A percentile compares a stretch with the other conserved stretches of the same genome.
Evolutionary conservation across 2,888 invertebrate species (phyloP).

Genomic region (Oligia fasciuncula): DNA sequence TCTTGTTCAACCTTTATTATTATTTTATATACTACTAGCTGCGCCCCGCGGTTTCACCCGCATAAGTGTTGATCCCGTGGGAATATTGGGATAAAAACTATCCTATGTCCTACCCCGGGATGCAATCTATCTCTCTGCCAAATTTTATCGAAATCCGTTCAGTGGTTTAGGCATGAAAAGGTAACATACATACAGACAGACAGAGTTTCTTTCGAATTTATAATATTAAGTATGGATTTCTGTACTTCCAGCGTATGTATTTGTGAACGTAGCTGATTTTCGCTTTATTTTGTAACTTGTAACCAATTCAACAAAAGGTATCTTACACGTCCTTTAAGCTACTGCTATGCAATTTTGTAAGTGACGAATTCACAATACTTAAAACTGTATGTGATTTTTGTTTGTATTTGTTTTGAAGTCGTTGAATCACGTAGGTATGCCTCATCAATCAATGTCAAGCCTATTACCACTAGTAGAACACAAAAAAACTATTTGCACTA

Average conservation of each 20-base stretch:
- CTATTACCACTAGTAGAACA: neutral
- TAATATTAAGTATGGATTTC: neutral
- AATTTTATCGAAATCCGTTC: no score
- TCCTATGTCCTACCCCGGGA: no score
- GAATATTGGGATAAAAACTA: no score
- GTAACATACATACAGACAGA: no score
- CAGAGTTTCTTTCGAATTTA: no score
- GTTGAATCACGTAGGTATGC: neutral
- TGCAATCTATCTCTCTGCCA: no score
- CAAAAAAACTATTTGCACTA: constrained; percentile 12
- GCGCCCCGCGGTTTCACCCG: no score
- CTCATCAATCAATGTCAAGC: constrained; percentile 40
- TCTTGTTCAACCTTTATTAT: neutral
- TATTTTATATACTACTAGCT: neutral
- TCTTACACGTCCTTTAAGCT: neutral
- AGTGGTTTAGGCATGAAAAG: no score
- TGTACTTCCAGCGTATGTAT: neutral
- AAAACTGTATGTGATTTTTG: no score
- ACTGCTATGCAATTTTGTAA: no score
- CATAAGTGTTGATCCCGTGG: no score
- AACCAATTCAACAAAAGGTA: neutral
- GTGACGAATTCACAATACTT: no score
- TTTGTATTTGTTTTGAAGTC: neutral
- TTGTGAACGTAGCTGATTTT: neutral
- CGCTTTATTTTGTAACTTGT: neutral